Conservation (phyloP, 2,888 invertebrate species). For the Antitype chi region DNA sequence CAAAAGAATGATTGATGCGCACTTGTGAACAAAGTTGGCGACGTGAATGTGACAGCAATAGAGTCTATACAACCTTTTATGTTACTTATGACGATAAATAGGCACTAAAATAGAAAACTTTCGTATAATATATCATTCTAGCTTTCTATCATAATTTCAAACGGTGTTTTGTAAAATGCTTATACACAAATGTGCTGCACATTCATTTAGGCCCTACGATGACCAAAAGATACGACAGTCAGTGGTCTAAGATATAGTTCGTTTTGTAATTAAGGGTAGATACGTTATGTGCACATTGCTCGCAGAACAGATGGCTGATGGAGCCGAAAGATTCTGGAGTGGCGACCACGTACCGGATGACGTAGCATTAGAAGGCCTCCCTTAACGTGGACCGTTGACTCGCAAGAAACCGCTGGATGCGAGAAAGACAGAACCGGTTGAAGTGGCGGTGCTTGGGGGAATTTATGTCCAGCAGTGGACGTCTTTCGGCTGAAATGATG, state of each 20-base stretch:
- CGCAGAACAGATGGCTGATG: neutral
- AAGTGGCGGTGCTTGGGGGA: neutral
- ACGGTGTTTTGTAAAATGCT: neutral
- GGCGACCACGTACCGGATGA: neutral
- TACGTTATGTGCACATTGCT: neutral
- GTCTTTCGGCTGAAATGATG: neutral
- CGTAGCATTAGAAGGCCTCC: neutral
- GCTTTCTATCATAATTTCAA: neutral
- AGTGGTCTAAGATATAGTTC: neutral
- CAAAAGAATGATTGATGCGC: slow-evolving; percentile 67
- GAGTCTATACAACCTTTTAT: slow-evolving; percentile 19
- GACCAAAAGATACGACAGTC: neutral
- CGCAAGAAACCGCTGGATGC: neutral
- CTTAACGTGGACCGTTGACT: neutral
- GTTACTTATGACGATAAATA: slow-evolving; percentile 5
- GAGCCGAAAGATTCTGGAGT: neutral
- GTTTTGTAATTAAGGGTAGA: neutral
- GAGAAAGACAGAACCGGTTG: neutral
- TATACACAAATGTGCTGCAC: too few relatives aligned
- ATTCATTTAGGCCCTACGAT: neutral
- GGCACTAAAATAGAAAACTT: neutral
- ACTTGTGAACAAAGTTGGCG: slow-evolving; percentile 33
- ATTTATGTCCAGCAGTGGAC: neutral
- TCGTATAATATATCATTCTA: neutral
- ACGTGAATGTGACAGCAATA: slow-evolving; percentile 33